Conservation (phyloP, 2,888 invertebrate species). For the Drosophila tripunctata region DNA sequence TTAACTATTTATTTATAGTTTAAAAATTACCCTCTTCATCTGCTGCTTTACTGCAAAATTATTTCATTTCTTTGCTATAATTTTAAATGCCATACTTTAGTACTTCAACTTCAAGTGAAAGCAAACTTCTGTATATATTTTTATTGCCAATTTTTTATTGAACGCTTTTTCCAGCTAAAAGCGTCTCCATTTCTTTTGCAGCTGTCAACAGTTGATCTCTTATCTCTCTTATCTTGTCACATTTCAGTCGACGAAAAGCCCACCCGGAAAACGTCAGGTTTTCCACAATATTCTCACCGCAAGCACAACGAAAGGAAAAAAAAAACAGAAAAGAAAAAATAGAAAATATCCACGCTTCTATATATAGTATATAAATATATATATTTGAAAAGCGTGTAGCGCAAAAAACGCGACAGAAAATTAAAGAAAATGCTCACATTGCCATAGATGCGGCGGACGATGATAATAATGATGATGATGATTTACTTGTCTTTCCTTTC, state of each 20-base stretch:
- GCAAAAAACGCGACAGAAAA: background rate
- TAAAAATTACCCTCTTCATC: background rate
- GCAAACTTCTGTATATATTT: no score
- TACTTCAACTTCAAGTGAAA: background rate
- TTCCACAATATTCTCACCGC: slow-evolving; percentile 42
- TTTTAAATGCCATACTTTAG: background rate
- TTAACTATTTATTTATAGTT: background rate
- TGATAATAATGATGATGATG: slow-evolving; percentile 46
- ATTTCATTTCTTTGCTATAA: background rate
- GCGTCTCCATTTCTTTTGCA: background rate
- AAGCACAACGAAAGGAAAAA: background rate
- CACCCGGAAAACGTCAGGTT: slow-evolving; percentile 62
- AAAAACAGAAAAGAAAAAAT: background rate
- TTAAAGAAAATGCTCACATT: slow-evolving; percentile 8
- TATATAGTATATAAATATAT: no score
- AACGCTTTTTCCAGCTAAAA: background rate
- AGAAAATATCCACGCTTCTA: slow-evolving; percentile 19
- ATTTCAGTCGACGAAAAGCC: slow-evolving; percentile 41
- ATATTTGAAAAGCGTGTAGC: slow-evolving; percentile 13
- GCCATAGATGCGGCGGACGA: background rate
- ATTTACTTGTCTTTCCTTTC: slow-evolving; percentile 46
- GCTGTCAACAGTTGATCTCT: slow-evolving; percentile 21
- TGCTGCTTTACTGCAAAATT: no score
- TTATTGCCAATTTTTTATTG: slow-evolving; percentile 1
- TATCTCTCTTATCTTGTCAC: slow-evolving; percentile 19